Evolutionary conservation across 2,113 vertebrate species (phyloP).

Genomic region (Eubucco bourcierii): DNA sequence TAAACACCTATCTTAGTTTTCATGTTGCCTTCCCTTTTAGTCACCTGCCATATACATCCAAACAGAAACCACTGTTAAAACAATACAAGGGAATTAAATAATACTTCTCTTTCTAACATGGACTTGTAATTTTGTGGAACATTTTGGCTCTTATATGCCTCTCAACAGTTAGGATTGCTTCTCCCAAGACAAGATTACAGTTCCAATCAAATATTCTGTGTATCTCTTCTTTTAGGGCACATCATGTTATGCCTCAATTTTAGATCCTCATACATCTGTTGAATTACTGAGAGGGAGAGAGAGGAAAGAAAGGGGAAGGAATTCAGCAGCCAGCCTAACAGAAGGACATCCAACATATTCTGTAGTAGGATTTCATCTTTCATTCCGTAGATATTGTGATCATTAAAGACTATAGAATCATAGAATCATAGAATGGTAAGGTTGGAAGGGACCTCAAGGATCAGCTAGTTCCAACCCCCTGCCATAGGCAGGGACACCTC

Average conservation of each 20-base stretch:
- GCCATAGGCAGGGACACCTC: too few species aligned
- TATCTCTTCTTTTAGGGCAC: neutral
- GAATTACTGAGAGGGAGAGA: neutral
- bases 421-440: too few species aligned
- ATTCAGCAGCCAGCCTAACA: neutral
- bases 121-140: neutral
- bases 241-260: neutral
- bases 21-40: neutral
- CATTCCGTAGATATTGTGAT: neutral
- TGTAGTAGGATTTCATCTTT: slow-evolving; percentile 25
- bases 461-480: too few species aligned
- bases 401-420: neutral
- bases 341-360: neutral
- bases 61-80: neutral
- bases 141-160: neutral
- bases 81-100: neutral
- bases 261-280: slow-evolving; percentile 15
- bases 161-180: neutral
- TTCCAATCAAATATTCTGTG: neutral
- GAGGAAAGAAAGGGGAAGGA: neutral
- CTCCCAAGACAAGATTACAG: neutral
- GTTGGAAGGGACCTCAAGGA: too few species aligned
- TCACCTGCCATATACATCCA: neutral
- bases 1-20: neutral
- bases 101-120: neutral